These are phyloP conservation scores for Sinopyrophorus schimmeli DNA, from an alignment of 2,888 invertebrate genomes.

Conservation along the genomic window DNA sequence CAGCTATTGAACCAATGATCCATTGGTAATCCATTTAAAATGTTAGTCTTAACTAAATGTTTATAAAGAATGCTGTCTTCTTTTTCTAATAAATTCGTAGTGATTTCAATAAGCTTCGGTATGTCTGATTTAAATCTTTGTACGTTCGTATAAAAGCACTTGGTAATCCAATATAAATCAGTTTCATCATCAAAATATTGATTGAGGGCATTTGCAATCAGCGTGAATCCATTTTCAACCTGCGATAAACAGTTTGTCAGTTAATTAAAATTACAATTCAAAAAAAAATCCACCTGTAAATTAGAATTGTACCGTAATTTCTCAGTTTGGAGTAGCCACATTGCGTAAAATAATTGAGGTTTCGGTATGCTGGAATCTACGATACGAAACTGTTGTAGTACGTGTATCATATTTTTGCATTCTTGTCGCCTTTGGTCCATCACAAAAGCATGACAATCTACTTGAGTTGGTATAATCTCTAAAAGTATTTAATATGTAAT, in stretches of 20 bases:
- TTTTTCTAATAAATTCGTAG: conserved; percentile 70
- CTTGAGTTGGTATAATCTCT: conserved; percentile 79
- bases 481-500: conserved; percentile 36
- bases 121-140: conserved; percentile 68
- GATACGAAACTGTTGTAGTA: conserved; percentile 69
- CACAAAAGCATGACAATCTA: conserved; percentile 75
- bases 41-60: conserved; percentile 67
- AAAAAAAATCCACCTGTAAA: conserved; percentile 51
- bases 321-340: conserved; percentile 82
- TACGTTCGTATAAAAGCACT: conserved; percentile 73
- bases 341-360: conserved; percentile 70
- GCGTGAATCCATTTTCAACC: conserved; percentile 60
- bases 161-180: conserved; percentile 83
- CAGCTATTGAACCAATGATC: conserved; percentile 81
- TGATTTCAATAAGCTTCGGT: conserved; percentile 67
- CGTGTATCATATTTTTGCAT: conserved; percentile 73
- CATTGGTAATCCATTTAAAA: conserved; percentile 68
- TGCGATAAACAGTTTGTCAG: conserved; percentile 41
- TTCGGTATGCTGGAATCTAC: conserved; percentile 67
- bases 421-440: conserved; percentile 73
- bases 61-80: conserved; percentile 75
- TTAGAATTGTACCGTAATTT: conserved; percentile 58
- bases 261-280: neutral
- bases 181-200: conserved; percentile 74
- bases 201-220: conserved; percentile 70